These are phyloP conservation scores for Dexiosoma caninum DNA, from an alignment of 2,888 invertebrate genomes.

Conservation along the genomic window DNA sequence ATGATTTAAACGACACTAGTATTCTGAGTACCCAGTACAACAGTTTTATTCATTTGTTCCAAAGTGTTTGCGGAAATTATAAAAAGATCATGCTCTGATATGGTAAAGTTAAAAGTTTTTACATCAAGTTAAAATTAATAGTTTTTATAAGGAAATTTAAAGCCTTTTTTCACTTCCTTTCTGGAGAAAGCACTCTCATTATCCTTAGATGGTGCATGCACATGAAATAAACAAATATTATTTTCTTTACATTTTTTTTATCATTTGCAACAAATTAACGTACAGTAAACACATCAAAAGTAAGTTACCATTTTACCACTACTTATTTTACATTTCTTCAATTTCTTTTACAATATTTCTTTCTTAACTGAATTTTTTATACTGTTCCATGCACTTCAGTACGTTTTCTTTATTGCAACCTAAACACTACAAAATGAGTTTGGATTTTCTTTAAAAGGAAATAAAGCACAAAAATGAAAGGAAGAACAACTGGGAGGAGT, in stretches of 20 bases:
- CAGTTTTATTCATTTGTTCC: too few species aligned
- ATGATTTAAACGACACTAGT: too few species aligned
- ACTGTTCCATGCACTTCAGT: background rate
- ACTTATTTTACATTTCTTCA: constrained; percentile 25
- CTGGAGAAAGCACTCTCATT: constrained; percentile 16
- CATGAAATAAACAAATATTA: constrained; percentile 14
- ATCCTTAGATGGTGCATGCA: constrained; percentile 4
- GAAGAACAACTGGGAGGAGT: too few species aligned
- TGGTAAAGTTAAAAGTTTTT: background rate
- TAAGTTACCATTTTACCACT: constrained; percentile 40
- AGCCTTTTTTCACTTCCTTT: constrained; percentile 7
- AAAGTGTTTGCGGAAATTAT: too few species aligned
- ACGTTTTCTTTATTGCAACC: constrained; percentile 20
- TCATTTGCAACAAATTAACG: constrained; percentile 33
- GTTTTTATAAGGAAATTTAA: background rate
- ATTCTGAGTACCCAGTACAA: too few species aligned
- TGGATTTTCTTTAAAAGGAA: constrained; percentile 38
- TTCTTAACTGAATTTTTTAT: background rate
- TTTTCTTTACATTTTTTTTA: constrained; percentile 1
- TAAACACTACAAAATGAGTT: constrained; percentile 47
- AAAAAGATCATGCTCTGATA: too few species aligned
- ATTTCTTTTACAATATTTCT: constrained; percentile 21
- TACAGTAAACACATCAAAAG: constrained; percentile 45
- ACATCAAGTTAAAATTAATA: background rate
- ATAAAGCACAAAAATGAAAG: constrained; percentile 20